Conservation (phyloP, 2,888 invertebrate genomes). For the Orthonevra nobilis region DNA sequence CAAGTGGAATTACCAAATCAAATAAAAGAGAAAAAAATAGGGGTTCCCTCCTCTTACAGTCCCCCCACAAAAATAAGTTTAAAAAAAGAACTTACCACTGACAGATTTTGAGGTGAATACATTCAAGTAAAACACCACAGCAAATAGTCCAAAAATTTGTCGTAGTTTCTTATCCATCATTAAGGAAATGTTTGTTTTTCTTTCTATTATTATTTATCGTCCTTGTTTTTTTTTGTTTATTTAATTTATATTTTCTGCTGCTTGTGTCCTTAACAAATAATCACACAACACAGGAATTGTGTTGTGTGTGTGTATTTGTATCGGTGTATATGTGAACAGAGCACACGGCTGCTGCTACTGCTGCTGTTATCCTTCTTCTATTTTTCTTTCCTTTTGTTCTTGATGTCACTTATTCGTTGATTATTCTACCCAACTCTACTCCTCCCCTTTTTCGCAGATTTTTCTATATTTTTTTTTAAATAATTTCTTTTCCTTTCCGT, state of each 20-base stretch:
- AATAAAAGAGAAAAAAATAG: not conserved
- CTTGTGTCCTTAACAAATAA: slow-evolving; percentile 66
- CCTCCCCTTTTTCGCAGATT: slow-evolving; percentile 56
- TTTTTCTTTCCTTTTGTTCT: slow-evolving; percentile 65
- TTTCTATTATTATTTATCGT: slow-evolving; percentile 54
- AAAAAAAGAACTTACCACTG: slow-evolving; percentile 52
- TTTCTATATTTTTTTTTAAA: slow-evolving; percentile 22
- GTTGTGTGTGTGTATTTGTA: slow-evolving; percentile 21
- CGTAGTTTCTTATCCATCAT: slow-evolving; percentile 60
- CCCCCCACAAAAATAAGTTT: too few relatives aligned
- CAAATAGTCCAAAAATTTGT: slow-evolving; percentile 67
- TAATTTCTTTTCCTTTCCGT: not conserved
- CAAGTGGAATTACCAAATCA: slow-evolving; percentile 42
- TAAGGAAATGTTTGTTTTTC: slow-evolving; percentile 42
- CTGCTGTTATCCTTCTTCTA: slow-evolving; percentile 57
- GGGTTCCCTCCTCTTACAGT: too few relatives aligned
- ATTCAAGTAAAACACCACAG: slow-evolving; percentile 63
- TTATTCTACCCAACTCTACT: slow-evolving; percentile 53
- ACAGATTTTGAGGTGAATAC: slow-evolving; percentile 64
- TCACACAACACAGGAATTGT: slow-evolving; percentile 41
- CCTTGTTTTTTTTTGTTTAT: slow-evolving; percentile 40
- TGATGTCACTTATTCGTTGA: slow-evolving; percentile 65
- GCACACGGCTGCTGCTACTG: slow-evolving; percentile 41
- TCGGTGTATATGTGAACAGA: slow-evolving; percentile 35
- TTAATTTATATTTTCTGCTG: slow-evolving; percentile 49